Conservation (phyloP, 2,113 vertebrate species). For the Mungos mungo region DNA sequence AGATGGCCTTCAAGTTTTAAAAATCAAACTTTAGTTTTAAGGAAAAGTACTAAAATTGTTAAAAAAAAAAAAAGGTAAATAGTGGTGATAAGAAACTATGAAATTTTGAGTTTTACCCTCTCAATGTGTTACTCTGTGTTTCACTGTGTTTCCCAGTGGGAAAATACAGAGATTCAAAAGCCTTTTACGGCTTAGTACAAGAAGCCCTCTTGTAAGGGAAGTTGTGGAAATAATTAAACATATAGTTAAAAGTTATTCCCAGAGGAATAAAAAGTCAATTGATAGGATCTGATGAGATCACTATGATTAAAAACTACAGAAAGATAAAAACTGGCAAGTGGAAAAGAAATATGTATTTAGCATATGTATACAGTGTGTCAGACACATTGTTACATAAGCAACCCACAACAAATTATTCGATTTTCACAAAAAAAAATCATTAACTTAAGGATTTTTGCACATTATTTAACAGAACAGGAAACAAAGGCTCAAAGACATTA, state of each 20-base stretch:
- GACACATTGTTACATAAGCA: not conserved
- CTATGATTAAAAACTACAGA: not conserved
- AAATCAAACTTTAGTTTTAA: not conserved
- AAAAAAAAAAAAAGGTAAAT: not conserved
- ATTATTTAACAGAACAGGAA: not conserved
- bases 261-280: not conserved
- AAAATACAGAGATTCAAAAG: not conserved
- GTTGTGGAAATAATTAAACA: not conserved
- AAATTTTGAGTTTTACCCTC: not conserved
- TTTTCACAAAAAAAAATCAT: slow-evolving; percentile 16
- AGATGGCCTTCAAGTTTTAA: not conserved
- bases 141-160: not conserved
- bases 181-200: not conserved
- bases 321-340: not conserved
- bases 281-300: not conserved
- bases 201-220: not conserved
- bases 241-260: not conserved
- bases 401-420: not conserved
- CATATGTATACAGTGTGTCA: not conserved
- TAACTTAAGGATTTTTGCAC: not conserved
- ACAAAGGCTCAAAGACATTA: not conserved
- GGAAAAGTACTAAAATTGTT: not conserved
- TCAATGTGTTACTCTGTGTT: not conserved
- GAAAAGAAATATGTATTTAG: not conserved
- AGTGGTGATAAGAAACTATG: not conserved